phyloP scores from a whole-genome alignment of 1,140 invertebrate genomes.

The Frieseomelitta varia region DNA sequence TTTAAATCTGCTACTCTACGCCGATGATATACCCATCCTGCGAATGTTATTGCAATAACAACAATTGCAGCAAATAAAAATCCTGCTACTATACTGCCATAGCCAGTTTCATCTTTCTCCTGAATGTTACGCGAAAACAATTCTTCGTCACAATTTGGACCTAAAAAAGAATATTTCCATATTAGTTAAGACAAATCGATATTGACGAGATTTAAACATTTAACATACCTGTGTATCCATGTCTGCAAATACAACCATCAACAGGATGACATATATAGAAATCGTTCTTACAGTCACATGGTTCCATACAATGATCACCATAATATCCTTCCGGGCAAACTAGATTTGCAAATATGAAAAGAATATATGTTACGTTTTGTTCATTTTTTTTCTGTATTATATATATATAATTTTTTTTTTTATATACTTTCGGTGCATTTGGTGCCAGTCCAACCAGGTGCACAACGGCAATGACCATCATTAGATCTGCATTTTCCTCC shows the following conservation, averaged over 20 bases:
- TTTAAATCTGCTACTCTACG: conserved; percentile 90
- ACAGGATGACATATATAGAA: conserved; percentile 90
- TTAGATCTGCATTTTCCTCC: conserved; percentile 89
- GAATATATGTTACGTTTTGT: neutral
- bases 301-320: conserved; percentile 92
- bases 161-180: conserved; percentile 9
- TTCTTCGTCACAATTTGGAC: conserved; percentile 82
- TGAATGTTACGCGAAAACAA: conserved; percentile 74
- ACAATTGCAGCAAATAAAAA: conserved; percentile 86
- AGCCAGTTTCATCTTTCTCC: conserved; percentile 71
- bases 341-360: conserved; percentile 76
- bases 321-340: conserved; percentile 95
- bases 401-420: neutral
- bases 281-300: conserved; percentile 89
- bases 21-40: conserved; percentile 89
- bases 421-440: conserved; percentile 89
- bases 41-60: conserved; percentile 85
- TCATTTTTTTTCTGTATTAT: neutral
- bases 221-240: conserved; percentile 86
- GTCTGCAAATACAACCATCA: conserved; percentile 90
- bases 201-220: neutral
- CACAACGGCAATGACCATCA: conserved; percentile 92
- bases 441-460: conserved; percentile 90
- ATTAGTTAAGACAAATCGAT: neutral
- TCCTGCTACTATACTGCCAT: conserved; percentile 85